Evolutionary conservation across 2,113 vertebrate species (phyloP).

Genomic region (Carassius gibelio): DNA sequence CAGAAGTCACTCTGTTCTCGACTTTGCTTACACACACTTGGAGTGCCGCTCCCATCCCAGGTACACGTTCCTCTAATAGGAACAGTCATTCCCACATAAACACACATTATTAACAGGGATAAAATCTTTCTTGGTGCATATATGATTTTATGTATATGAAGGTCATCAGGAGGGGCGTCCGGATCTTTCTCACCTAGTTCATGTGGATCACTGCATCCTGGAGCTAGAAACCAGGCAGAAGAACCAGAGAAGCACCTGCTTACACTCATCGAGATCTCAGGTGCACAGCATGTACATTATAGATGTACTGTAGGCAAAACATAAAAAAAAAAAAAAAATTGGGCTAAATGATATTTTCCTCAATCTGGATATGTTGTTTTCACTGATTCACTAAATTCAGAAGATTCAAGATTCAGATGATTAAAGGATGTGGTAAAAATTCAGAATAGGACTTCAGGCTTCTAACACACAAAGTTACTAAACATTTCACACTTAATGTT

Average conservation of each 20-base stretch:
- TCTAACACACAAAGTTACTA: neutral
- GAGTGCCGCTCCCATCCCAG: slow-evolving; percentile 86
- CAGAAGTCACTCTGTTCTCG: slow-evolving; percentile 81
- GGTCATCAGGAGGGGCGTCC: slow-evolving; percentile 87
- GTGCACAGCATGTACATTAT: slow-evolving; percentile 62
- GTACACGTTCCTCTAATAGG: slow-evolving; percentile 65
- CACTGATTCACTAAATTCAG: neutral
- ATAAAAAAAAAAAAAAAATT: neutral
- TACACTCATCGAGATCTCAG: slow-evolving; percentile 93
- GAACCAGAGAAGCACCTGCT: slow-evolving; percentile 83
- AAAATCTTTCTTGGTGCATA: neutral
- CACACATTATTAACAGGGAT: neutral
- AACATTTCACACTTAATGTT: neutral
- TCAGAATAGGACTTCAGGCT: neutral
- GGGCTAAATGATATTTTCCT: neutral
- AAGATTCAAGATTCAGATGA: neutral
- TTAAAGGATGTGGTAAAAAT: neutral
- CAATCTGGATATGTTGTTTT: neutral
- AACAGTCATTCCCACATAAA: neutral
- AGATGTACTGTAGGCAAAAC: neutral
- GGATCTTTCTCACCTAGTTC: slow-evolving; percentile 93
- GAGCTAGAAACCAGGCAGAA: slow-evolving; percentile 86
- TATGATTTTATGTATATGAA: slow-evolving; percentile 58
- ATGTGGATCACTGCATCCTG: slow-evolving; percentile 94
- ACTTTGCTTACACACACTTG: slow-evolving; percentile 90